Conservation (phyloP, 2,888 invertebrate species). For the Ichneumoninae sp. region DNA sequence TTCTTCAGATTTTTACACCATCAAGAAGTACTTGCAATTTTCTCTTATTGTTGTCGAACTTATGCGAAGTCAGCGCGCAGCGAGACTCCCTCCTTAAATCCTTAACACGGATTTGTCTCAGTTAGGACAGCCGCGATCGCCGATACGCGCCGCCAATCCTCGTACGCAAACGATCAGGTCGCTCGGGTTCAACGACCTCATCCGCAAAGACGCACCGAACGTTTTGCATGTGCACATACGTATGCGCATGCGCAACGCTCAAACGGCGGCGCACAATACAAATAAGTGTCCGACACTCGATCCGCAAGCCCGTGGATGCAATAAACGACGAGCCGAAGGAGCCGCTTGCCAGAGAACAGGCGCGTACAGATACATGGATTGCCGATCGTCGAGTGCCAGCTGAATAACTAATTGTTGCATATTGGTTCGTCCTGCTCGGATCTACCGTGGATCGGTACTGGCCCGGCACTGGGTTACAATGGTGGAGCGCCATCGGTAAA, state of each 20-base stretch:
- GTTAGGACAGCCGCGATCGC: background rate
- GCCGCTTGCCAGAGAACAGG: conserved; percentile 3
- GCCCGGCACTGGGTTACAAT: conserved; percentile 48
- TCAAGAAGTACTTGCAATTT: too few relatives aligned
- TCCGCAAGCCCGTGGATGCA: conserved; percentile 23
- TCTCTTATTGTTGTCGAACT: too few relatives aligned
- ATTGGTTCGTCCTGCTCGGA: conserved; percentile 1
- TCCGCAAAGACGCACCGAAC: conserved; percentile 47
- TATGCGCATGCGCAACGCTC: conserved; percentile 14
- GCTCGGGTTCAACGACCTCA: conserved; percentile 62
- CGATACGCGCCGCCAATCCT: background rate
- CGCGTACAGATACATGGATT: background rate
- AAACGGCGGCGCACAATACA: conserved; percentile 38
- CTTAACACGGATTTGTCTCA: too few relatives aligned
- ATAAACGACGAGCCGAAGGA: conserved; percentile 14
- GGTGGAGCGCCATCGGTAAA: conserved; percentile 29
- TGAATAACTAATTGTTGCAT: conserved; percentile 21
- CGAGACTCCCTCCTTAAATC: too few relatives aligned
- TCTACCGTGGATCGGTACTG: background rate
- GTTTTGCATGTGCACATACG: conserved; percentile 34
- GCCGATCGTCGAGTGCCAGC: conserved; percentile 1
- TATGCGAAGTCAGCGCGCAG: too few relatives aligned
- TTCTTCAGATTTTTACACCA: too few relatives aligned
- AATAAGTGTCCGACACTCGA: conserved; percentile 40
- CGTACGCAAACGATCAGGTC: conserved; percentile 56